Conservation (phyloP, 2,888 invertebrate species). For the Rosalia funebris region DNA sequence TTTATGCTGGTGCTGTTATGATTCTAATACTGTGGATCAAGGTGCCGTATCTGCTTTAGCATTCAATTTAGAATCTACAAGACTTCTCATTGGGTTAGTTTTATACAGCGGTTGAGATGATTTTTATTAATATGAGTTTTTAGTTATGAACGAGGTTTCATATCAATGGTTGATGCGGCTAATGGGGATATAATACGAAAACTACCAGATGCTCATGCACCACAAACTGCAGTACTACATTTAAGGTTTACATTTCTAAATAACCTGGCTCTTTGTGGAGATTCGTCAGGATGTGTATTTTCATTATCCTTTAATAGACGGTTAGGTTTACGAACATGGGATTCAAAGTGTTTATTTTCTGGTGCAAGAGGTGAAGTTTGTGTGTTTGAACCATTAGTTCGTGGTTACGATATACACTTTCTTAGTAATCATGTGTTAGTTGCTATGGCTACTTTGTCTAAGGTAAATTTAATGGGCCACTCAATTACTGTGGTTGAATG, state of each 20-base stretch:
- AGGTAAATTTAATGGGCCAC: slow-evolving; percentile 66
- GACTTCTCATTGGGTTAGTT: slow-evolving; percentile 78
- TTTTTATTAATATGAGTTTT: slow-evolving; percentile 44
- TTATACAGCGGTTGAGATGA: neutral
- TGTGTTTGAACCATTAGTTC: slow-evolving; percentile 73
- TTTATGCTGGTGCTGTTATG: slow-evolving; percentile 87
- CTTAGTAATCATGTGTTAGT: slow-evolving; percentile 81
- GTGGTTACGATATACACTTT: slow-evolving; percentile 69
- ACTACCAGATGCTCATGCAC: slow-evolving; percentile 83
- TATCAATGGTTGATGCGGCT: slow-evolving; percentile 89
- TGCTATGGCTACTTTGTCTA: slow-evolving; percentile 93
- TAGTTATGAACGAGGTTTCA: slow-evolving; percentile 79
- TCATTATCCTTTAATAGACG: slow-evolving; percentile 88
- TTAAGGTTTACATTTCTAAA: slow-evolving; percentile 64
- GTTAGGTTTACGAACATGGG: slow-evolving; percentile 87
- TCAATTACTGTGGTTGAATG: neutral
- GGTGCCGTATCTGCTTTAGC: slow-evolving; percentile 85
- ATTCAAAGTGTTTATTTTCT: slow-evolving; percentile 94
- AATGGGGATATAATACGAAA: slow-evolving; percentile 81
- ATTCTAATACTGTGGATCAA: slow-evolving; percentile 73
- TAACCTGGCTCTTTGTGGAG: slow-evolving; percentile 81
- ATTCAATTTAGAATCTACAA: slow-evolving; percentile 87
- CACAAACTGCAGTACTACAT: slow-evolving; percentile 84
- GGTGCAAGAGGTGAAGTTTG: slow-evolving; percentile 96
- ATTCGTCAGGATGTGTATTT: slow-evolving; percentile 92